These are phyloP conservation scores for Euclidia mi DNA, from an alignment of 2,888 invertebrate species.

Conservation along the genomic window DNA sequence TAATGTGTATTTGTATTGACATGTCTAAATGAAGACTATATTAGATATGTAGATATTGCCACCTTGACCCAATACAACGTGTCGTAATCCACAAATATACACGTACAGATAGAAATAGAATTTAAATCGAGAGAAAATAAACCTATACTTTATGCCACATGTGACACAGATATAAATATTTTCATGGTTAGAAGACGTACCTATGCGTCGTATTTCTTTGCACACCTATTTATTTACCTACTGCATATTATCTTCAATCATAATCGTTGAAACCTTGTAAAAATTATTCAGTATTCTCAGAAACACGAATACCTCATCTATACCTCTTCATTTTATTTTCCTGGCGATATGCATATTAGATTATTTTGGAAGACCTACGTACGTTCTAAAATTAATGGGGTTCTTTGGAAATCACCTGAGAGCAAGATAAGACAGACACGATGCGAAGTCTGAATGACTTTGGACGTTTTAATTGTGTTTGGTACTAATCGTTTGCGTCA, in stretches of 20 bases:
- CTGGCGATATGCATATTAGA: neutral
- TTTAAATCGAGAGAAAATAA: conserved; percentile 3
- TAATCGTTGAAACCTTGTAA: neutral
- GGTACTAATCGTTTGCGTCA: conserved; percentile 24
- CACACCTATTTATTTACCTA: neutral
- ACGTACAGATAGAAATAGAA: conserved; percentile 7
- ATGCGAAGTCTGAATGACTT: conserved; percentile 13
- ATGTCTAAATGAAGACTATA: neutral
- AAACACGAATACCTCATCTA: neutral
- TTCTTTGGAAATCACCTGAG: conserved; percentile 24
- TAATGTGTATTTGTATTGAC: neutral
- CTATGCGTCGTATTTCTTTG: neutral
- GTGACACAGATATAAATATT: conserved; percentile 4
- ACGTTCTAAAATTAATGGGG: conserved; percentile 3
- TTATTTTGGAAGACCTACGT: neutral
- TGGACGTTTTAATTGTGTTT: neutral
- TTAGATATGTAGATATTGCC: conserved; percentile 1
- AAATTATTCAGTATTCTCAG: neutral
- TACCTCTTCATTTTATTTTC: neutral
- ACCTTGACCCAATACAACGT: conserved; percentile 17
- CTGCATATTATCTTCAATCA: neutral
- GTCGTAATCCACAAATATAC: neutral
- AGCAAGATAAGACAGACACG: conserved; percentile 15
- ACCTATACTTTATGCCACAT: conserved; percentile 3
- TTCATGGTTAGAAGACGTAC: conserved; percentile 3